Evolutionary conservation across 2,113 vertebrate genomes (phyloP).

Genomic region (Brachyhypopomus occidentalis): DNA sequence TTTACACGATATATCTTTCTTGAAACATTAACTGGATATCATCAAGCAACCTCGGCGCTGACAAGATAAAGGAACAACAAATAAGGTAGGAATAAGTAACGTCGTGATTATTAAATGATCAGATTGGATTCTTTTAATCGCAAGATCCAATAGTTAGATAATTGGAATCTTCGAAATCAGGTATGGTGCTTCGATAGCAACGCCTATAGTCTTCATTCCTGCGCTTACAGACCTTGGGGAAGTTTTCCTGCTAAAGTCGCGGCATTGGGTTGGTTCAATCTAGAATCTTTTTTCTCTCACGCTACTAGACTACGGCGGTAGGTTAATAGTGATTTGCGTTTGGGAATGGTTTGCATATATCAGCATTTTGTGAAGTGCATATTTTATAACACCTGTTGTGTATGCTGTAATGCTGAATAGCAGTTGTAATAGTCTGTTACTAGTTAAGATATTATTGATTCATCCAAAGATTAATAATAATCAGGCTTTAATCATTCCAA

Average conservation of each 20-base stretch:
- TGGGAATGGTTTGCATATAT: not conserved
- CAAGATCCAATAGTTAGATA: not conserved
- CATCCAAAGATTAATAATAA: no score
- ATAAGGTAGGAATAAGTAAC: slow-evolving; percentile 28
- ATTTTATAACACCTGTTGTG: not conserved
- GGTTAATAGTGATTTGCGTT: not conserved
- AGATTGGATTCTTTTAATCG: not conserved
- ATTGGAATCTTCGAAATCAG: not conserved
- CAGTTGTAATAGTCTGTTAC: no score
- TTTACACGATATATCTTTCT: not conserved
- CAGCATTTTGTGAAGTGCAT: no score
- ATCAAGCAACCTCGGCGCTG: not conserved
- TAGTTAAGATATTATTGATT: no score
- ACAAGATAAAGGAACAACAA: slow-evolving; percentile 28
- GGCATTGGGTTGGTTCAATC: not conserved
- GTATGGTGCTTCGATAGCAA: not conserved
- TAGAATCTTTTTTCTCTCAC: not conserved
- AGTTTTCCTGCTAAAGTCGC: not conserved
- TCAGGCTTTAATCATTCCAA: no score
- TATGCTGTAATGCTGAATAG: not conserved
- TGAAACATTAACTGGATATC: slow-evolving; percentile 15
- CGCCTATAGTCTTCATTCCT: not conserved
- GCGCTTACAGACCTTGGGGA: not conserved
- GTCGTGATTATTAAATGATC: not conserved
- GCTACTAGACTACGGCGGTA: not conserved